phyloP scores from a whole-genome alignment of 2,888 invertebrate species.

The Brachyptera risi region DNA sequence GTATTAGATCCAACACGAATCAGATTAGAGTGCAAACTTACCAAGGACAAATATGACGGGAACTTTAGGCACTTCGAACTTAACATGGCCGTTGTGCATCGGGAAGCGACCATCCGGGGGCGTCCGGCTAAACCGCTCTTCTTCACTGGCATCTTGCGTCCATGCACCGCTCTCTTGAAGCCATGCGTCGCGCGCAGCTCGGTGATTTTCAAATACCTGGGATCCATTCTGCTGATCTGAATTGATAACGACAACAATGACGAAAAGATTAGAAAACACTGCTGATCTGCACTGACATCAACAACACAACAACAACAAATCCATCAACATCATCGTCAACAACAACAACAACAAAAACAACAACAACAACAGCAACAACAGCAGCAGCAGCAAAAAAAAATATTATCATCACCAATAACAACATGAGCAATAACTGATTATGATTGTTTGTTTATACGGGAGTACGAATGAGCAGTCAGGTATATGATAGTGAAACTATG shows the following conservation, averaged over 20 bases:
- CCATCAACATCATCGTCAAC: background rate
- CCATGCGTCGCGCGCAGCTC: conserved; percentile 42
- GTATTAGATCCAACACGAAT: background rate
- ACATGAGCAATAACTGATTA: too few relatives aligned
- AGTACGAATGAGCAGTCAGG: too few relatives aligned
- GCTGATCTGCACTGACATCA: conserved; percentile 57
- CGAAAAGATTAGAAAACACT: too few relatives aligned
- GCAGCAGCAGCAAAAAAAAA: too few relatives aligned
- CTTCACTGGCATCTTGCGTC: conserved; percentile 50
- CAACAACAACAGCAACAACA: background rate
- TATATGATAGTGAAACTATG: too few relatives aligned
- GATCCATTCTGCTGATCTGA: conserved; percentile 74
- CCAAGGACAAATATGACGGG: conserved; percentile 87
- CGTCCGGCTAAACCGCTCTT: conserved; percentile 51
- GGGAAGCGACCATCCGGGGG: conserved; percentile 67
- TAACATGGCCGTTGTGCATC: conserved; percentile 77
- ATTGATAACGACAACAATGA: too few relatives aligned
- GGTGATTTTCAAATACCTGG: conserved; percentile 50
- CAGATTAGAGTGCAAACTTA: too few relatives aligned
- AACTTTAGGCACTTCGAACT: conserved; percentile 80
- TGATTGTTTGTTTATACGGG: too few relatives aligned
- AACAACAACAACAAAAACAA: too few relatives aligned
- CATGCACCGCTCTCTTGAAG: conserved; percentile 41
- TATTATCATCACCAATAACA: too few relatives aligned
- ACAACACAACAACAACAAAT: too few relatives aligned